phyloP scores from a whole-genome alignment of 2,113 vertebrate species.

The Hystrix cristata region DNA sequence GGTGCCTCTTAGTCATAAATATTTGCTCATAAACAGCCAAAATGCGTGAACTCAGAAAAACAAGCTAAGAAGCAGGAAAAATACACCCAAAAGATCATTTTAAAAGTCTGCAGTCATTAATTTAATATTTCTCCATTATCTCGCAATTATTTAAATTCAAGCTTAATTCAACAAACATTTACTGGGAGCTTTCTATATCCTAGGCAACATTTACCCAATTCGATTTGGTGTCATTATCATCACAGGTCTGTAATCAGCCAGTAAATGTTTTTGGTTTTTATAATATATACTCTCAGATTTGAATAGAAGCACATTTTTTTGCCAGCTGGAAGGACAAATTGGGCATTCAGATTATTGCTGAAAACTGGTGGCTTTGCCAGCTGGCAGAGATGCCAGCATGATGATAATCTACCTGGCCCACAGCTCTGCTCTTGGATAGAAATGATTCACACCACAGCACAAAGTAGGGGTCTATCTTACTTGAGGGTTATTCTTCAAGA shows the following conservation, averaged over 20 bases:
- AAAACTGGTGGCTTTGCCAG: background rate
- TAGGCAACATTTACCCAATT: background rate
- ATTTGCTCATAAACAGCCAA: background rate
- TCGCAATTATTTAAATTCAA: constrained; percentile 17
- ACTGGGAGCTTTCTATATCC: background rate
- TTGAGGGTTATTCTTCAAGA: background rate
- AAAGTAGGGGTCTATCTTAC: background rate
- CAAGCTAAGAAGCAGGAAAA: background rate
- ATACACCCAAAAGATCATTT: background rate
- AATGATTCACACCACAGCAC: background rate
- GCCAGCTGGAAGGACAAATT: background rate
- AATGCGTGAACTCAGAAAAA: background rate
- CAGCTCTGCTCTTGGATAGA: background rate
- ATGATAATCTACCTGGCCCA: rapidly evolving
- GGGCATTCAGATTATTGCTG: background rate
- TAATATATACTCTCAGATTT: constrained; percentile 30
- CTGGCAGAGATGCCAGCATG: background rate
- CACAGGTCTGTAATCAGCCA: constrained; percentile 11
- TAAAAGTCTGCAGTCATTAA: constrained; percentile 5
- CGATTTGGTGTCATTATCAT: background rate
- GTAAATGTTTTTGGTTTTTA: constrained; percentile 26
- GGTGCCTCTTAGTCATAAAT: background rate
- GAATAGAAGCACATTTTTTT: constrained; percentile 30
- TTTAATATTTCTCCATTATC: background rate
- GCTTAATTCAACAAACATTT: constrained; percentile 22